Evolutionary conservation across 2,797 vertebrate species (phyloP), one percentile per base, ranked within the genome.

Genomic region (Acestrorhynchus altus): DNA sequence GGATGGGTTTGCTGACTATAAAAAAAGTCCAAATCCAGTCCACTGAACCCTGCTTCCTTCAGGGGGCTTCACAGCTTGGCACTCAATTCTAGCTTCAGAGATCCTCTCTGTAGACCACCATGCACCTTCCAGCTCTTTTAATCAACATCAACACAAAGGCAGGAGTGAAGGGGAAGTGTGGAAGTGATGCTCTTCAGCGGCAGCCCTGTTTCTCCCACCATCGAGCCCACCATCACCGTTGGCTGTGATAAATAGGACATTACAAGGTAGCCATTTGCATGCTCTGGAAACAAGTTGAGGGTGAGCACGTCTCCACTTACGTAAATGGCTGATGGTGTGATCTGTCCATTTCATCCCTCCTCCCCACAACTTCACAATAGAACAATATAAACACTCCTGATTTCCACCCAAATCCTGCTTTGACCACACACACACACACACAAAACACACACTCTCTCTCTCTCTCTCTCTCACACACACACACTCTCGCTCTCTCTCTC

Each of bases 311-410:
- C 83, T 84, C 76, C 83, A 75, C 84, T 84, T 81, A 87, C 84
- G 81, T 85, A 86, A 87, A 87, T 87, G 86, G 86, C 85, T 86
- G 86, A 85, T 86, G 86, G 79, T 81, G 70, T 78, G 73, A 81
- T 84, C 79, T 74, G 83, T 84, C 79, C 76, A 84, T 85, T 82
- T 82, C 82, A 85, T 75, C 79, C 76, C 79, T 69, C 69, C 64
- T 68, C 73, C 26, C 71, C 71, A 16, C 77, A 79, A 74, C 77
- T 73, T 65, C n/a, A 24, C 69, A 49, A 35, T 35, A 15, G 28
- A 60, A 20, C 1, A 52, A 51, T 46, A 61, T 10, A 49, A 11
- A 1, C 54, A 26, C 44, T 51, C 54, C 39, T 66, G 49, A 56
- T 61, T 35, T 46, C 22, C 42, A 1, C 26, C 8, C 28, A 39